Evolutionary conservation across 2,888 invertebrate species (phyloP).

Genomic region (Arrhopalites spinosus): DNA sequence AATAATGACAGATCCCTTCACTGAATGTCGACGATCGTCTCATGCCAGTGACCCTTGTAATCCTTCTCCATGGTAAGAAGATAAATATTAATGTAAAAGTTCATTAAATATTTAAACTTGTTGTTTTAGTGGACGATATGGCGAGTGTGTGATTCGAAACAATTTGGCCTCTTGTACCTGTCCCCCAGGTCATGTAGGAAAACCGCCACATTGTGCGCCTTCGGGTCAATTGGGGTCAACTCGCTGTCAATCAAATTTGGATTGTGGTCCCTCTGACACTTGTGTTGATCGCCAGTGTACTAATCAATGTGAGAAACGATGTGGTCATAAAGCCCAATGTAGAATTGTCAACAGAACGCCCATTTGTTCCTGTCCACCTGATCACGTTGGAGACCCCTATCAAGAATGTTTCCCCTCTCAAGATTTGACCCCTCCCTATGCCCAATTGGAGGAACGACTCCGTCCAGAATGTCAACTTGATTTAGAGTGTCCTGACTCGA

Average conservation of each 20-base stretch:
- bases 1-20: conserved; percentile 80
- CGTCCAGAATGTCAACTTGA: conserved; percentile 76
- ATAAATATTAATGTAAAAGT: not conserved
- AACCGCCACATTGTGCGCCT: conserved; percentile 28
- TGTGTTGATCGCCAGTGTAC: conserved; percentile 88
- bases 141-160: conserved; percentile 33
- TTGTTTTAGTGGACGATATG: conserved; percentile 14
- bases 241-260: conserved; percentile 83
- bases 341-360: conserved; percentile 81
- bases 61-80: conserved; percentile 19
- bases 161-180: conserved; percentile 30
- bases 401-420: conserved; percentile 73
- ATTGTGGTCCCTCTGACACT: conserved; percentile 88
- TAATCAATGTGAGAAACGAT: conserved; percentile 85
- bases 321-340: conserved; percentile 86
- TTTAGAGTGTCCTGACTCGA: conserved; percentile 73
- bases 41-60: conserved; percentile 16
- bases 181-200: conserved; percentile 10
- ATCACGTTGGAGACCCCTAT: conserved; percentile 81
- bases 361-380: conserved; percentile 84
- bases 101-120: not conserved
- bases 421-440: not conserved
- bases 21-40: conserved; percentile 70
- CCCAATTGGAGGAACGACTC: conserved; percentile 65
- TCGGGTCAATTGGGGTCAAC: no score